Percentiles rank a stretch among this genome's conserved stretches.
Evolutionary conservation across 2,113 vertebrate species (phyloP).

Genomic region (Orthonyx spaldingii): DNA sequence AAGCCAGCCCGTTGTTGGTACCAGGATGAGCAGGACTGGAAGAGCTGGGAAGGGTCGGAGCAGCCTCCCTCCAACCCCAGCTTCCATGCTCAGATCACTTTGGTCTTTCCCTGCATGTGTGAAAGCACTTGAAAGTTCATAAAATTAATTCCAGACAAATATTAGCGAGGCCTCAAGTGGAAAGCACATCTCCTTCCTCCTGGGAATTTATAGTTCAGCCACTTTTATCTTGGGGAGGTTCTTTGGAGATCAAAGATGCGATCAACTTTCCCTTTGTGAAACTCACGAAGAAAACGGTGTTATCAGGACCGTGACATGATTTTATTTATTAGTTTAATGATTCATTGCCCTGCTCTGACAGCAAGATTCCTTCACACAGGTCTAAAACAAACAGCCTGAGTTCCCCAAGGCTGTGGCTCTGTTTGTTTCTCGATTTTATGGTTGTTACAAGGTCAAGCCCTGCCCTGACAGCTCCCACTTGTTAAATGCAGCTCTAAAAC

Average conservation of each 20-base stretch:
- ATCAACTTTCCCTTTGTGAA: not conserved
- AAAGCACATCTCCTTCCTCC: conserved; percentile 39
- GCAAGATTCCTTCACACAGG: not conserved
- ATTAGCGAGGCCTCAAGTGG: conserved; percentile 13
- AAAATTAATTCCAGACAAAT: conserved; percentile 45
- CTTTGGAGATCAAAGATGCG: conserved; percentile 35
- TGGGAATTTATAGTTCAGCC: conserved; percentile 30
- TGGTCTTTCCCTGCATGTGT: not conserved
- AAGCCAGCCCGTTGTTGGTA: not conserved
- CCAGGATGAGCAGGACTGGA: not conserved
- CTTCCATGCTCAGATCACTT: not conserved
- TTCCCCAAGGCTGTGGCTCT: not conserved
- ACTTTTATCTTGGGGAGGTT: conserved; percentile 38
- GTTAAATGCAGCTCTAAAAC: not conserved
- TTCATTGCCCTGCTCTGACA: not conserved
- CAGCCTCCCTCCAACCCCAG: not conserved
- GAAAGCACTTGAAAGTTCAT: conserved; percentile 40
- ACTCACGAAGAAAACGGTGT: not conserved
- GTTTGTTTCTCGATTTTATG: not conserved
- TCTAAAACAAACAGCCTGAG: not conserved
- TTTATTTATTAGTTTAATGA: not conserved
- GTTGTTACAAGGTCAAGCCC: not conserved
- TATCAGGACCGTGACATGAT: not conserved
- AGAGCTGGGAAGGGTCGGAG: rapidly evolving
- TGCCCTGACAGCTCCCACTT: not conserved